Evolutionary conservation across 2,888 invertebrate species (phyloP).

Genomic region (Blastobasis lacticolella): DNA sequence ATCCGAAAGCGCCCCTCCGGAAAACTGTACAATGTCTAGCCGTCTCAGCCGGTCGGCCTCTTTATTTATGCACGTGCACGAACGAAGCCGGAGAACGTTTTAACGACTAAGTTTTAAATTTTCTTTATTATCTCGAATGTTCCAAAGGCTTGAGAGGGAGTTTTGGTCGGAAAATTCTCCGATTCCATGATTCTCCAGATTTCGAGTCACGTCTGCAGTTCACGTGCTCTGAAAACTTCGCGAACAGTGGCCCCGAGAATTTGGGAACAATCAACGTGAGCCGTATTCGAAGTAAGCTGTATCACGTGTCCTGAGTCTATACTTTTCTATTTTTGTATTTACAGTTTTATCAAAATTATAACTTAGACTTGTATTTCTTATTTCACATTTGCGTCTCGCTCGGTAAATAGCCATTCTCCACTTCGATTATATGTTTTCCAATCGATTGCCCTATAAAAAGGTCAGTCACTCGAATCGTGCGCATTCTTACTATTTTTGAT

Average conservation of each 20-base stretch:
- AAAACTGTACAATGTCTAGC: too few relatives aligned
- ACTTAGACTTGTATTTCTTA: too few relatives aligned
- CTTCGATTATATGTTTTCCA: neutral
- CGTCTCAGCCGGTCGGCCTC: too few relatives aligned
- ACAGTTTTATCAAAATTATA: too few relatives aligned
- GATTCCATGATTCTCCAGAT: neutral
- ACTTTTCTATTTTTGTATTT: too few relatives aligned
- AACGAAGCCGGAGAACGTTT: too few relatives aligned
- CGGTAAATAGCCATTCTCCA: too few relatives aligned
- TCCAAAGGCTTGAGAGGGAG: conserved; percentile 1
- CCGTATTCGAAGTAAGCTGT: conserved; percentile 12
- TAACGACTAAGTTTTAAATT: too few relatives aligned
- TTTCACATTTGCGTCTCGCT: too few relatives aligned
- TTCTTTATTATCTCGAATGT: too few relatives aligned
- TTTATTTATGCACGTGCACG: too few relatives aligned
- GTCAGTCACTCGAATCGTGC: conserved; percentile 2
- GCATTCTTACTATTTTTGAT: neutral
- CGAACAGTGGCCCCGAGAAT: conserved; percentile 17
- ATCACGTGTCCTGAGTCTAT: neutral
- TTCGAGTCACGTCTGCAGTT: conserved; percentile 17
- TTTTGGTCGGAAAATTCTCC: conserved; percentile 1
- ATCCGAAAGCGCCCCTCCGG: too few relatives aligned
- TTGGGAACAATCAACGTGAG: conserved; percentile 24
- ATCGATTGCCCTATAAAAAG: neutral
- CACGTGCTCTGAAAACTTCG: conserved; percentile 22